These are phyloP conservation scores for Buteo buteo DNA, from an alignment of 2,113 vertebrate species.

Conservation along the genomic window DNA sequence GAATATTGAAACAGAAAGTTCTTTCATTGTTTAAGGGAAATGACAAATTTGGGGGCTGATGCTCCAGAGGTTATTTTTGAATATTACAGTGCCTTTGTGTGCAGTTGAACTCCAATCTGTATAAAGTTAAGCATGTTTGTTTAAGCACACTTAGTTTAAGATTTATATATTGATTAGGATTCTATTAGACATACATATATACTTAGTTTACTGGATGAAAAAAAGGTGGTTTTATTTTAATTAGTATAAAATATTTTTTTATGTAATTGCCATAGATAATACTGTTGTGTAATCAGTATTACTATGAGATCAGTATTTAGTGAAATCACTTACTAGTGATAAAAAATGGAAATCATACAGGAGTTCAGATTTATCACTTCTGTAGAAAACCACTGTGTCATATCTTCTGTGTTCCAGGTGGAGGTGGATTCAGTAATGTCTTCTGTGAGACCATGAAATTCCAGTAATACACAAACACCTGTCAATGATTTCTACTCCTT, in stretches of 20 bases:
- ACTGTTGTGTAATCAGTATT: not conserved
- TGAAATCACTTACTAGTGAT: not conserved
- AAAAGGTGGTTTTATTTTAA: not conserved
- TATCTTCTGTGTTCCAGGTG: slow-evolving; percentile 56
- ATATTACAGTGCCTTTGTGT: not conserved
- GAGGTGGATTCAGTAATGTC: slow-evolving; percentile 60
- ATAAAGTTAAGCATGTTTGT: not conserved
- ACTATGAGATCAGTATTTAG: not conserved
- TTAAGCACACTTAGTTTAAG: not conserved
- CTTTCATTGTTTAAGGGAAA: not conserved
- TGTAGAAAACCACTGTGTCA: not conserved
- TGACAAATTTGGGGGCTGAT: not conserved
- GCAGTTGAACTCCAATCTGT: not conserved
- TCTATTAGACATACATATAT: not conserved
- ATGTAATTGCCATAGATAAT: not conserved
- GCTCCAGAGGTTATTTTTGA: not conserved
- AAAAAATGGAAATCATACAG: not conserved
- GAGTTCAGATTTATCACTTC: not conserved
- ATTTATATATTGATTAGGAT: not conserved
- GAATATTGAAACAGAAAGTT: not conserved
- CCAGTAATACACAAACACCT: slow-evolving; percentile 37
- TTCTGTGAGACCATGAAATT: slow-evolving; percentile 8
- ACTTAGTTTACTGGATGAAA: not conserved
- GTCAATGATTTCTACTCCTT: not conserved
- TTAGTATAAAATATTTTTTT: not conserved